A percentile compares a stretch with the other conserved stretches of the same genome.
These are phyloP conservation scores for Aphrocallistes beatrix DNA, from an alignment of 37 sponge, comb jelly and placozoan species.

Conservation along the genomic window DNA sequence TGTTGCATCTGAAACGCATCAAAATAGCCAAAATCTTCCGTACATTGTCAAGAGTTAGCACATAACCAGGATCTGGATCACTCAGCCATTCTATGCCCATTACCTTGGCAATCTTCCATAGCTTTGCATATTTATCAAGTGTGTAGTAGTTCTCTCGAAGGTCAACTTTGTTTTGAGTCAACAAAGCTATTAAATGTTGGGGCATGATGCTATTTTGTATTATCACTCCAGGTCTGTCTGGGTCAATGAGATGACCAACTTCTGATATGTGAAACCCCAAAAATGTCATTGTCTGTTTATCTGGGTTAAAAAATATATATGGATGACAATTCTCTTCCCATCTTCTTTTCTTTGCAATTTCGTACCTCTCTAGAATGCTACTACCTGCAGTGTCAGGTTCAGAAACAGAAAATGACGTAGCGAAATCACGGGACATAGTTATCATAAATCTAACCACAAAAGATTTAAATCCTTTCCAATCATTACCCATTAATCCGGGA, in stretches of 20 bases:
- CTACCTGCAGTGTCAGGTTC: constrained; percentile 27
- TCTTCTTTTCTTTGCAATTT: constrained; percentile 31
- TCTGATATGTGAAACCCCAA: constrained; percentile 44
- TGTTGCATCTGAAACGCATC: constrained; percentile 46
- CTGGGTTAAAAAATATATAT: constrained; percentile 77
- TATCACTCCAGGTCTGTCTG: neutral
- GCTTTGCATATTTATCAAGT: constrained; percentile 23
- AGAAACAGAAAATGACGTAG: constrained; percentile 48
- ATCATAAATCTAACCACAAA: constrained; percentile 92
- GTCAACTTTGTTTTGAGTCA: constrained; percentile 30
- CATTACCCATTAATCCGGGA: neutral
- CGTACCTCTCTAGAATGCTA: constrained; percentile 25
- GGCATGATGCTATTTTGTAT: constrained; percentile 33
- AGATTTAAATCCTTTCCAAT: constrained; percentile 44
- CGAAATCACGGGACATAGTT: constrained; percentile 74
- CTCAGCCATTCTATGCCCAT: constrained; percentile 2
- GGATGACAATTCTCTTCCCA: constrained; percentile 75
- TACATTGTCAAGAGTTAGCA: constrained; percentile 16
- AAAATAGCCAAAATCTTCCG: neutral
- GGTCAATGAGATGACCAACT: constrained; percentile 24
- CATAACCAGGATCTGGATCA: constrained; percentile 25
- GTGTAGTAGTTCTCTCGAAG: constrained; percentile 43
- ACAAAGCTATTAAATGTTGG: constrained; percentile 27
- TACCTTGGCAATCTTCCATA: constrained; percentile 1
- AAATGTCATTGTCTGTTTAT: constrained; percentile 52